Evolutionary conservation across 2,888 invertebrate species (phyloP).

Genomic region (Sisyra nigra): DNA sequence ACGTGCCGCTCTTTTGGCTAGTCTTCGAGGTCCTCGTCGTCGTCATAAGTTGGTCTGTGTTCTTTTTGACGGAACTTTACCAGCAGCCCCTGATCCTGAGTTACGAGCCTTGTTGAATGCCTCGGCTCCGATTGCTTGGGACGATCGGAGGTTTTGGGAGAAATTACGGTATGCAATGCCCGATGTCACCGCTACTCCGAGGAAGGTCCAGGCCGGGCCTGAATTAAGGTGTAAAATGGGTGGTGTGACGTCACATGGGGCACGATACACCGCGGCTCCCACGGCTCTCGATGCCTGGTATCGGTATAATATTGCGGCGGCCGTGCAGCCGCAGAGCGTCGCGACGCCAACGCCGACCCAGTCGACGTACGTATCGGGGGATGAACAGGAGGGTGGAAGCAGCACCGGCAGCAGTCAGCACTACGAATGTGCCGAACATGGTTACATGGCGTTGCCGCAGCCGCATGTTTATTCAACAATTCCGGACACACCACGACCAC

Average conservation of each 20-base stretch:
- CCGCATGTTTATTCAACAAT: constrained; percentile 27
- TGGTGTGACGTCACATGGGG: constrained; percentile 32
- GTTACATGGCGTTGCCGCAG: constrained; percentile 7
- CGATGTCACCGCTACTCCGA: constrained; percentile 44
- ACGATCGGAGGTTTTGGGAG: constrained; percentile 73
- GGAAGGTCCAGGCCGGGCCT: constrained; percentile 31
- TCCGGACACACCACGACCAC: constrained; percentile 21
- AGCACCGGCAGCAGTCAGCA: constrained; percentile 35
- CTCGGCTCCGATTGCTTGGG: constrained; percentile 54
- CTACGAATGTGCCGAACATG: constrained; percentile 23
- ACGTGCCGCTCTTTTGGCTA: constrained; percentile 62
- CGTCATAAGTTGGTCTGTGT: constrained; percentile 42
- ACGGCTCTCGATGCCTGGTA: constrained; percentile 56
- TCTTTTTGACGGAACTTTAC: constrained; percentile 49
- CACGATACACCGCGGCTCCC: constrained; percentile 55
- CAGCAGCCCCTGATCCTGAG: constrained; percentile 55
- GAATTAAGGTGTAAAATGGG: constrained; percentile 40
- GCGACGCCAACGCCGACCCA: constrained; percentile 41
- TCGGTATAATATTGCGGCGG: constrained; percentile 45
- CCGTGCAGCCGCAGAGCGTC: constrained; percentile 32
- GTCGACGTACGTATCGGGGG: constrained; percentile 40
- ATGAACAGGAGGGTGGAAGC: constrained; percentile 38
- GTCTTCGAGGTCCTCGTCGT: constrained; percentile 48
- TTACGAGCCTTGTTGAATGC: constrained; percentile 55
- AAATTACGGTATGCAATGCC: constrained; percentile 61